These are phyloP conservation scores for Furcula furcula DNA, from an alignment of 2,888 invertebrate species.

Conservation along the genomic window DNA sequence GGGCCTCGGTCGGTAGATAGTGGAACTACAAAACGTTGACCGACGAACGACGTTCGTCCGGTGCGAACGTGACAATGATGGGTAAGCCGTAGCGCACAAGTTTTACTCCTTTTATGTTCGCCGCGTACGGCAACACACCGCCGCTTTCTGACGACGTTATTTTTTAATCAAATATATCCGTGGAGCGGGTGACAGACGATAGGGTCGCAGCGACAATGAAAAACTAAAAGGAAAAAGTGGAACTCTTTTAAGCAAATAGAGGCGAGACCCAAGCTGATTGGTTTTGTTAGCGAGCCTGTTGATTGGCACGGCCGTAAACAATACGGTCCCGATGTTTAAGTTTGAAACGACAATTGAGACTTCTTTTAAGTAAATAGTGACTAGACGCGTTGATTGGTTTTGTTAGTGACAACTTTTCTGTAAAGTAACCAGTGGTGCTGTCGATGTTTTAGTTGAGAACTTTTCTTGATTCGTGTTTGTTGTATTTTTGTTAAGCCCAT, in stretches of 20 bases:
- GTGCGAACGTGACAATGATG: conserved; percentile 75
- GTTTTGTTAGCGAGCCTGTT: conserved; percentile 81
- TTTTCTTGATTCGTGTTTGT: conserved; percentile 16
- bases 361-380: conserved; percentile 58
- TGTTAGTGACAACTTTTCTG: conserved; percentile 44
- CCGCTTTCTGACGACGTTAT: conserved; percentile 81
- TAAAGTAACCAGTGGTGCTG: conserved; percentile 26
- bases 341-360: conserved; percentile 73
- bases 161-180: conserved; percentile 83
- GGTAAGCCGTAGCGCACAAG: conserved; percentile 64
- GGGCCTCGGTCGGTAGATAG: conserved; percentile 65
- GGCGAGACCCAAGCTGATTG: conserved; percentile 82
- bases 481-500: conserved; percentile 41
- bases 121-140: conserved; percentile 52
- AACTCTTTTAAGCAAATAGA: conserved; percentile 80
- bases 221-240: conserved; percentile 77
- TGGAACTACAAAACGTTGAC: conserved; percentile 62
- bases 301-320: conserved; percentile 79
- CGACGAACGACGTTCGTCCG: conserved; percentile 24
- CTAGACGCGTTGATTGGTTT: conserved; percentile 53
- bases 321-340: conserved; percentile 75
- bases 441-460: conserved; percentile 28
- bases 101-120: conserved; percentile 72
- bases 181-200: conserved; percentile 78
- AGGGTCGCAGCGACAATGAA: conserved; percentile 75